phyloP scores from a whole-genome alignment of 2,888 invertebrate genomes.

The Polietes domitor region DNA sequence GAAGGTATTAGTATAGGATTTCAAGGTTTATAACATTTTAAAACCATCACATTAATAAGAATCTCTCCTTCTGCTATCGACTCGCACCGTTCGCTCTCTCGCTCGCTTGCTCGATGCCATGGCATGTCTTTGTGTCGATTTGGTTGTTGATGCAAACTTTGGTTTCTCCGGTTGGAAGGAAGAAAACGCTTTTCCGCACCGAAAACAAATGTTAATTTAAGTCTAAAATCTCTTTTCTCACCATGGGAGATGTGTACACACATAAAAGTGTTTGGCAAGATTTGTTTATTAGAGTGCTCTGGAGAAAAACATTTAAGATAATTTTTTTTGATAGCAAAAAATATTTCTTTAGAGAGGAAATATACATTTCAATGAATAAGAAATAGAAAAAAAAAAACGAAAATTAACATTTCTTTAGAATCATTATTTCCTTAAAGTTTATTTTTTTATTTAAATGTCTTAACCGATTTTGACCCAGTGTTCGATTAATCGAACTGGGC shows the following conservation, averaged over 20 bases:
- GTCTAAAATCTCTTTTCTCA: slow-evolving; percentile 2
- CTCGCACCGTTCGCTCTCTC: slow-evolving; percentile 7
- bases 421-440: too few relatives aligned
- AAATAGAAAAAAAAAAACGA: too few relatives aligned
- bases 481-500: too few relatives aligned
- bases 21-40: slow-evolving; percentile 34
- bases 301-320: too few relatives aligned
- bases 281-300: too few relatives aligned
- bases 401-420: too few relatives aligned
- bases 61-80: neutral
- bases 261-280: too few relatives aligned
- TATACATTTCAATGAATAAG: too few relatives aligned
- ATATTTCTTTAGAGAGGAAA: too few relatives aligned
- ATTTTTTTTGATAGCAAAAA: too few relatives aligned
- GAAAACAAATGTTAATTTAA: slow-evolving; percentile 29
- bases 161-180: neutral
- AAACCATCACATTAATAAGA: slow-evolving; percentile 34
- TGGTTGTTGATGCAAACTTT: slow-evolving; percentile 13
- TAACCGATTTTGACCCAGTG: too few relatives aligned
- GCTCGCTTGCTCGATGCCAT: neutral
- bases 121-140: neutral
- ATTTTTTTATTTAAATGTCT: too few relatives aligned
- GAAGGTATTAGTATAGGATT: slow-evolving; percentile 29
- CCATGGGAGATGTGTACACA: neutral
- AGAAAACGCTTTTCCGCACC: neutral